phyloP scores from a whole-genome alignment of 2,113 vertebrate species.

The Pycnonotus jocosus region DNA sequence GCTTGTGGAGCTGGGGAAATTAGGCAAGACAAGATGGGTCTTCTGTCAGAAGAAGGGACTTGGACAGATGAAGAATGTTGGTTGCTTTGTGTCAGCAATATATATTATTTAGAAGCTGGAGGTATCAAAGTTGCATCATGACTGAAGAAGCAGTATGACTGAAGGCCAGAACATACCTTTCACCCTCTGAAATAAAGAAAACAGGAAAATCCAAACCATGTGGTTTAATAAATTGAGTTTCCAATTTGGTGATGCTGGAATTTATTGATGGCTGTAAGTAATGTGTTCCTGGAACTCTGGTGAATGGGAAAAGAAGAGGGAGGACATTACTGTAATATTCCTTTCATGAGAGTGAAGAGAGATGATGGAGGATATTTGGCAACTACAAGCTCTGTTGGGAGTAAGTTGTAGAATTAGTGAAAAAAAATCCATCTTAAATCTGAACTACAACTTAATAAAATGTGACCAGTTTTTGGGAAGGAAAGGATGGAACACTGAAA shows the following conservation, averaged over 20 bases:
- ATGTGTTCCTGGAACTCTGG: background rate
- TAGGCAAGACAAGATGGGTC: background rate
- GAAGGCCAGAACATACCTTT: background rate
- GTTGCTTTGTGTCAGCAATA: background rate
- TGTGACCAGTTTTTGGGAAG: background rate
- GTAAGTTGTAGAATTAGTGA: background rate
- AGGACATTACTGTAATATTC: background rate
- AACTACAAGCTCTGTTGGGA: background rate
- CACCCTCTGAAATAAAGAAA: background rate
- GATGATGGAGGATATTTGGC: background rate
- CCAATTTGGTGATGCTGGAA: background rate
- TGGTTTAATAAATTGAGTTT: background rate
- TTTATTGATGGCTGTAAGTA: background rate
- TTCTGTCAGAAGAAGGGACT: background rate
- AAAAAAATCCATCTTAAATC: background rate
- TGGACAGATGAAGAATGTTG: background rate
- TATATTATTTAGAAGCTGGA: background rate
- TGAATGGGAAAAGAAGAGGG: background rate
- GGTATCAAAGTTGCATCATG: background rate
- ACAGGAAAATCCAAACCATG: background rate
- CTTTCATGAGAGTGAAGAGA: background rate
- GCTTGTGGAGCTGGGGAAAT: background rate
- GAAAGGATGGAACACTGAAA: background rate
- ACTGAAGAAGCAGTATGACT: background rate
- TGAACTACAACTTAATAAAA: background rate